A percentile compares a stretch with the other conserved stretches of the same genome.
Evolutionary conservation across 2,888 invertebrate species (phyloP).

Genomic region (Tiliacea aurago): DNA sequence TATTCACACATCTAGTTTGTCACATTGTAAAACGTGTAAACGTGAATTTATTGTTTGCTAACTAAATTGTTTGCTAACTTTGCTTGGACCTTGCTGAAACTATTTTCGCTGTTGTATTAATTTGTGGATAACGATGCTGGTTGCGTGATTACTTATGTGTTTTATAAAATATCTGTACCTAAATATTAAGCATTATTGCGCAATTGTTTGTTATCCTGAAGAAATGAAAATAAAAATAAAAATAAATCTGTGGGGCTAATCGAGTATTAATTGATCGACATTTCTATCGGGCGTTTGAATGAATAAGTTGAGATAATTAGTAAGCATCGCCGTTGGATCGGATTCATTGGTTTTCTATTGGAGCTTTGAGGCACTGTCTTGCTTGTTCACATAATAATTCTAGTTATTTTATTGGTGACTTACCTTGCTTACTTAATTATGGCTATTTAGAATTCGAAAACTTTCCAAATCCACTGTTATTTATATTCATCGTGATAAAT

Average conservation of each 20-base stretch:
- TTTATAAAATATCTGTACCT: no score
- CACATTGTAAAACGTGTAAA: no score
- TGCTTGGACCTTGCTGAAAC: no score
- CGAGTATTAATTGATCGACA: conserved; percentile 47
- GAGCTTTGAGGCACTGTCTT: background rate
- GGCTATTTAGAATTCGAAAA: background rate
- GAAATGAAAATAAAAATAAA: no score
- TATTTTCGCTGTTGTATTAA: no score
- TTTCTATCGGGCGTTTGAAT: conserved; percentile 41
- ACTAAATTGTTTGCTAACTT: no score
- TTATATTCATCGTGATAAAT: background rate
- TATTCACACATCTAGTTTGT: no score
- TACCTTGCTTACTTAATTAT: background rate
- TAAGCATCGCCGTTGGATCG: background rate
- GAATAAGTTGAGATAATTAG: conserved; percentile 35
- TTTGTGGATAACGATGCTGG: no score
- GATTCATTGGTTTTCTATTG: conserved; percentile 15
- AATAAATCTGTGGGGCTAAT: conserved; percentile 45
- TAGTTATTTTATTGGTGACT: background rate
- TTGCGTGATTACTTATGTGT: no score
- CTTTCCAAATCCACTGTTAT: background rate
- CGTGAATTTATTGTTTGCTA: no score
- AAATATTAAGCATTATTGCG: no score
- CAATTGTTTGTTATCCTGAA: no score
- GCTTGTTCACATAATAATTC: background rate